Evolutionary conservation across 1,140 invertebrate species (phyloP), one percentile per base, ranked within the genome.

Genomic region (Psix sp.): DNA sequence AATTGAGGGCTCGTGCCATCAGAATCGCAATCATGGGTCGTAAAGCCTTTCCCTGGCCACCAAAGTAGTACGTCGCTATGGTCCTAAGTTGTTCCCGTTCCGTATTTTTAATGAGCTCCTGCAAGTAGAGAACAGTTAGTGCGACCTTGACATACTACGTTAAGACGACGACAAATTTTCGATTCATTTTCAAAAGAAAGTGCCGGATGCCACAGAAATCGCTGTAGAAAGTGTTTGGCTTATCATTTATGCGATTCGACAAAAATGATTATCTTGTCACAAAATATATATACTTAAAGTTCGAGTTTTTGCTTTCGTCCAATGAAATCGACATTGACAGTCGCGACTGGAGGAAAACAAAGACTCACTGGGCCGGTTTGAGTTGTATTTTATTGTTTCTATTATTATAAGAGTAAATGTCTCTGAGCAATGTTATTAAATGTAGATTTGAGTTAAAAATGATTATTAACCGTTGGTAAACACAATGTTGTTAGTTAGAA

Each of bases 41-140:
- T 48, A 98, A 89, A 38, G 95, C 95, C 90, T 99, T 99, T 65
- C 97, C 97, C 84, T 97, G 93, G 20, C 96, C 96, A 88, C 97
- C 95, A 88, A 99, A 98, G 88, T 98, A 98, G 88, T 99, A 98
- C 75, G 93, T 94, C 39, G 96, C 91, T 87, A 98, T 95, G 76
- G 93, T 92, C 82, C 93, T 92, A 78, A 98, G 87, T 84, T 96
- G 93, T 46, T 92, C 88, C 81, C 93, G 91, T 81, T 91, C 91
- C 76, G 94, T 95, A 79, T 94, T 94, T 77, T 88, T 89, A 77
- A 90, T 87, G 77, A 96, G 88, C 86, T 93, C 91, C 94, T 96
- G 85, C 31, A 46, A 89, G 87, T 78, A 66, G 82, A 88, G 67
- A 76, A 42, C 42, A 20, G 60, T 35, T 56, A 49, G 57, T 54